Base-by-base conservation (phyloP, 2,113 vertebrate species). In the Mormoops blainvillei region DNA sequence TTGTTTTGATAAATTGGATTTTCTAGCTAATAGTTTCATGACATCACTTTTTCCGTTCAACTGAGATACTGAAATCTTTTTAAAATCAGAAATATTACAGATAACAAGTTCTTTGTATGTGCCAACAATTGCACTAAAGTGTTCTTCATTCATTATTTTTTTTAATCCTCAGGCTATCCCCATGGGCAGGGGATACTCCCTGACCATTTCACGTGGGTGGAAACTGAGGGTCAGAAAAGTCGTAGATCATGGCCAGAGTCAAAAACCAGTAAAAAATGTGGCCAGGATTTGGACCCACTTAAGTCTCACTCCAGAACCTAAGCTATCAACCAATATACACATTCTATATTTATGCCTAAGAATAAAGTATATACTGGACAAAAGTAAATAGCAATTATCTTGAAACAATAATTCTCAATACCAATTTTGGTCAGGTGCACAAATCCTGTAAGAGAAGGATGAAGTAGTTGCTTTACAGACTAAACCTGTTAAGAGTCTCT, bases 1-100 rank as follows among this genome's bases (percentile, higher is more conserved):
- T 13, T 67, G 36, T 77, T 87, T 83, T 76, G 26, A 94, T 78
- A 84, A 78, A 76, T 0, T 90, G 36, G 52, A 92, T 65, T 91
- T 92, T 87, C 63, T 92, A 63, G 41, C 14, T 89, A 13, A 89
- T 12, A 65, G 36, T 87, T 83, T 89, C 87, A 73, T 58, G 45
- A 89, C 4, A 50, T 93, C 84, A 82, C 22, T 67, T 74, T 70
- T 90, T 58, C 70, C 58, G 87, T 92, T 96, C 91, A 87, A 63
- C 12, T 41, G 48, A 94, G 19, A 92, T 58, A 80, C 0, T 89
- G 56, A 56, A 68, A 87, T 82, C 77, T 67, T 93, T 85, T 65
- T 65, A 94, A 96, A 94, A 50, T 61, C 43, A 52, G 22, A 87
- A 92, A 61, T 36, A 76, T 54, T 65, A 84, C 7, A 89, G 50